These are phyloP conservation scores for Diplodus sargus DNA, from an alignment of 2,797 vertebrate species.

Conservation along the genomic window DNA sequence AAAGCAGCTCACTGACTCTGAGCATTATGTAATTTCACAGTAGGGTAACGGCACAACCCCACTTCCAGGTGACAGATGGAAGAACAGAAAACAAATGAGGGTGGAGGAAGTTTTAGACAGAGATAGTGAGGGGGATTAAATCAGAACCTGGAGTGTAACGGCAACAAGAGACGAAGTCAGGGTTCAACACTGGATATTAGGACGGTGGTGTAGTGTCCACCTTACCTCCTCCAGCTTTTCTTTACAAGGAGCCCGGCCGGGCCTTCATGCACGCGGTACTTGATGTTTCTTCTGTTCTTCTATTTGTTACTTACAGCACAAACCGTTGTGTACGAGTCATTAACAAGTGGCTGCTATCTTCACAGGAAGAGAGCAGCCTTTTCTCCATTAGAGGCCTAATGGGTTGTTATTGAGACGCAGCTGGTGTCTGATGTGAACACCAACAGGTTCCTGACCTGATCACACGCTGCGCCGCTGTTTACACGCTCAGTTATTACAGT, in stretches of 20 bases:
- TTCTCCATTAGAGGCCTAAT: constrained; percentile 35
- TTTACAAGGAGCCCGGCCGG: no score
- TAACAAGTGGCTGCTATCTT: constrained; percentile 6
- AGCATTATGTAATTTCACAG: constrained; percentile 60
- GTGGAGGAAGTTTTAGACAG: constrained; percentile 1
- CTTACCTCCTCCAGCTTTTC: not conserved
- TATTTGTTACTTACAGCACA: not conserved
- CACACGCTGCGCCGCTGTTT: constrained; percentile 6
- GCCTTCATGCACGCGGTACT: no score
- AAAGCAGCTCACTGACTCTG: constrained; percentile 49
- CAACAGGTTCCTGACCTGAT: constrained; percentile 32
- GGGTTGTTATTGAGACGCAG: constrained; percentile 34
- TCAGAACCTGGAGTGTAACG: not conserved
- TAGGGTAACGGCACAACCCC: constrained; percentile 30
- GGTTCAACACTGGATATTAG: not conserved
- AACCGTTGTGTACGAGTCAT: constrained; percentile 1
- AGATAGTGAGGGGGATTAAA: not conserved
- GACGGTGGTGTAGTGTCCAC: not conserved
- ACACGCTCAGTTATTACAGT: constrained; percentile 9
- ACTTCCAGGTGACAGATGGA: constrained; percentile 34
- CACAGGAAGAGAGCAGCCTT: not conserved
- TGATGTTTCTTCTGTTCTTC: not conserved
- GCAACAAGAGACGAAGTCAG: not conserved
- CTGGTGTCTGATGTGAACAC: constrained; percentile 33
- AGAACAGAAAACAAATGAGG: constrained; percentile 24